Conservation (phyloP, 2,888 invertebrate species). For the Matsumyia berberina region DNA sequence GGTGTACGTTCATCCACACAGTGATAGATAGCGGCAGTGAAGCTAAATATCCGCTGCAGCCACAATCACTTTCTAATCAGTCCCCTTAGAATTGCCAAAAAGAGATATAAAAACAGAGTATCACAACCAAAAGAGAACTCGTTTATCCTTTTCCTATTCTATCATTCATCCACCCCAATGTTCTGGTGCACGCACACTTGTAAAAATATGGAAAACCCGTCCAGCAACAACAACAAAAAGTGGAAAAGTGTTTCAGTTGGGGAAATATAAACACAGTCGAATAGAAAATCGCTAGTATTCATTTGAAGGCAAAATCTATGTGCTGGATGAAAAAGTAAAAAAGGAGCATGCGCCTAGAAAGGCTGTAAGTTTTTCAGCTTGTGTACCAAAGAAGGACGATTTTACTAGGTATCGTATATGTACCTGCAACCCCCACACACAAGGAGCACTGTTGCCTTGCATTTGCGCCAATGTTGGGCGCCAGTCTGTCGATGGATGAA, state of each 20-base stretch:
- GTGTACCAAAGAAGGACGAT: conserved; percentile 34
- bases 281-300: conserved; percentile 50
- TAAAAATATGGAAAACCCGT: conserved; percentile 1
- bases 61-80: conserved; percentile 60
- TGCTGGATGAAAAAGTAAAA: conserved; percentile 26
- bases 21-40: conserved; percentile 11
- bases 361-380: conserved; percentile 27
- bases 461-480: conserved; percentile 45
- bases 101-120: conserved; percentile 39
- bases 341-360: conserved; percentile 58
- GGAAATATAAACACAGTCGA: conserved; percentile 39
- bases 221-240: conserved; percentile 19
- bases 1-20: conserved; percentile 10
- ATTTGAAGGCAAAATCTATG: conserved; percentile 40
- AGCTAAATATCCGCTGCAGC: conserved; percentile 32
- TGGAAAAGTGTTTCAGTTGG: conserved; percentile 34
- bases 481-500: neutral
- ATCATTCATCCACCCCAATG: conserved; percentile 23
- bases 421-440: neutral
- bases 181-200: conserved; percentile 7
- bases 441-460: conserved; percentile 9
- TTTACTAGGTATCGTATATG: conserved; percentile 13
- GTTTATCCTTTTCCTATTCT: conserved; percentile 44
- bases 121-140: conserved; percentile 38
- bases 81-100: conserved; percentile 35